Percentiles rank a stretch among this genome's conserved stretches.
phyloP scores from a whole-genome alignment of 2,888 invertebrate species.

The Eubasilissa splendida region DNA sequence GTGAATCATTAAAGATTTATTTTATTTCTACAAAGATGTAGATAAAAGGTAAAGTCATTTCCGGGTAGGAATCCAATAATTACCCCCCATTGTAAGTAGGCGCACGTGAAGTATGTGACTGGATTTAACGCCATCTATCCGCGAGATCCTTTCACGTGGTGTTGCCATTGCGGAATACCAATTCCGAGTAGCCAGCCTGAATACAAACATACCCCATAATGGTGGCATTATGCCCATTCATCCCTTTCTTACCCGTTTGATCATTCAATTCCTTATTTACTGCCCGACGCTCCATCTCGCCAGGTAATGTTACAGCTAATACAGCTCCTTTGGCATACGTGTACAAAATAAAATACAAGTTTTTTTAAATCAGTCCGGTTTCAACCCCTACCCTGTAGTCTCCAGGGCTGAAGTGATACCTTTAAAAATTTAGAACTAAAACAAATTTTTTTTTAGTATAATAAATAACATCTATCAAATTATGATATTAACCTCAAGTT shows the following conservation, averaged over 20 bases:
- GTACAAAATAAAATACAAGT: conserved; percentile 57
- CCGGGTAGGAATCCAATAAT: background rate
- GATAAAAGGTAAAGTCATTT: too few relatives aligned
- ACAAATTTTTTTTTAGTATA: too few relatives aligned
- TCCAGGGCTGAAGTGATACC: too few relatives aligned
- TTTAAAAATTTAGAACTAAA: too few relatives aligned
- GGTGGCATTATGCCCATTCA: conserved; percentile 57
- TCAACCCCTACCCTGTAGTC: background rate
- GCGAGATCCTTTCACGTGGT: conserved; percentile 53
- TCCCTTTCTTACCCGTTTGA: conserved; percentile 56
- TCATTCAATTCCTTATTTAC: conserved; percentile 58
- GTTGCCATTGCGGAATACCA: conserved; percentile 56
- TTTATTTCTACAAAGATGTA: too few relatives aligned
- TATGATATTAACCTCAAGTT: too few relatives aligned
- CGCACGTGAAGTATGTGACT: conserved; percentile 9
- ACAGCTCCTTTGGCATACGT: conserved; percentile 51
- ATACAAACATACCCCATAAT: conserved; percentile 57
- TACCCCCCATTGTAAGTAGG: background rate
- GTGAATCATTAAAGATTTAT: too few relatives aligned
- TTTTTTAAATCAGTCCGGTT: conserved; percentile 48
- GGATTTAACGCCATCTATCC: conserved; percentile 49
- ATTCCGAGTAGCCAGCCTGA: conserved; percentile 53
- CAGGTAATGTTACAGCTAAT: conserved; percentile 27
- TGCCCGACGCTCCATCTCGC: conserved; percentile 38
- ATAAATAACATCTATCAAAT: too few relatives aligned